Evolutionary conservation across 2,113 vertebrate species (phyloP), one percentile per base, ranked within the genome.

Genomic region (Panthera tigris): DNA sequence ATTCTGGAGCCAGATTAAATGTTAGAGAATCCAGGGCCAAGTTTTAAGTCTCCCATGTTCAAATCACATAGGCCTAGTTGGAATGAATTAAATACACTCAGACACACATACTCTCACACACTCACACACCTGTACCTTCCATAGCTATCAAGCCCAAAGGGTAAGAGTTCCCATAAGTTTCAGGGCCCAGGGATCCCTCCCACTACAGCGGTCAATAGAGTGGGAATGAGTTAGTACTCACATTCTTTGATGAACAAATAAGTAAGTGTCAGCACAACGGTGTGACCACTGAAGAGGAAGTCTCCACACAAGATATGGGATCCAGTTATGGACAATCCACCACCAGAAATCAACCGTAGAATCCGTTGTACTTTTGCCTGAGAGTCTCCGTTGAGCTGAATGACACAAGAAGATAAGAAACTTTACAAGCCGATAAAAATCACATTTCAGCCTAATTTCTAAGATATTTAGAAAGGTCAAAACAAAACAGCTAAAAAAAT

Each of bases 211-310:
- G 7, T 55, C 13, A 23, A 29, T 18, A 27, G 50, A 0, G 5
- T 1, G 52, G 79, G 16, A 39, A 39, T 9, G 74, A 73, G 9
- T 33, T 29, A 25, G 66, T 78, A 99, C 99, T 99, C 98, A 99
- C 99, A 99, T 98, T 99, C 99, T 97, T 99, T 99, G 98, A 99
- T 99, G 98, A 99, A 99, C 94, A 99, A 98, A 93, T 99, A 99
- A 16, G 99, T 99, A 87, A 99, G 99, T 0, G 99, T 99, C 97
- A 99, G 99, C 93, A 99, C 98, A 88, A 99, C 99, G 0, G 99
- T 99, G 98, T 99, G 99, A 39, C 99, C 99, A 5, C 99, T 99
- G 97, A 99, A 99, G 52, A 99, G 99, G 97, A 99, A 99, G 98
- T 99, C 99, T 97, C 99, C 99, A 6, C 99, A 99, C 89, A 99